phyloP scores from a whole-genome alignment of 1,140 invertebrate genomes.

The Caligus rogercresseyi region DNA sequence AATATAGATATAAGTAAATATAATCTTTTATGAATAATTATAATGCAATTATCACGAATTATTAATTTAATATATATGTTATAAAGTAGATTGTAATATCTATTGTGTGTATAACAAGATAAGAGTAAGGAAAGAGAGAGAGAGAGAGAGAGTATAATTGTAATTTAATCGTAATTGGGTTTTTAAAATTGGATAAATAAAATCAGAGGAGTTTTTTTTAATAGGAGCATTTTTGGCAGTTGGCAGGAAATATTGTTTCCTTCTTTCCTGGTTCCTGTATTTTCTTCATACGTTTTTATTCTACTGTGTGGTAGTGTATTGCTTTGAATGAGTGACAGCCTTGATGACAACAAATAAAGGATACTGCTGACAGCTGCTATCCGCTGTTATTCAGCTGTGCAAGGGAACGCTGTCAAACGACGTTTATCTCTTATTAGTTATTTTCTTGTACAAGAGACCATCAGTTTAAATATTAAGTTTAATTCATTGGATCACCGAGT shows the following conservation, averaged over 20 bases:
- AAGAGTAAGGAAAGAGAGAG: not conserved
- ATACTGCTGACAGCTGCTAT: not conserved
- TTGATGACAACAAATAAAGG: not conserved
- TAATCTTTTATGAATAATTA: not conserved
- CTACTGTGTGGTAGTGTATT: not conserved
- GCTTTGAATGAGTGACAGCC: not conserved
- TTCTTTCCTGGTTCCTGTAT: not conserved
- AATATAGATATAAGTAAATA: not conserved
- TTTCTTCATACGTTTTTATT: not conserved
- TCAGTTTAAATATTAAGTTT: too few relatives aligned
- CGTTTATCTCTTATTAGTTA: too few relatives aligned
- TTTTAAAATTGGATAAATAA: too few relatives aligned
- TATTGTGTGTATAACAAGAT: not conserved
- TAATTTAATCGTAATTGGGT: too few relatives aligned
- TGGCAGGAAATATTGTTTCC: not conserved
- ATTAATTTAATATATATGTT: not conserved
- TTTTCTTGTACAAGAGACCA: too few relatives aligned
- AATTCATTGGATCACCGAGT: too few relatives aligned
- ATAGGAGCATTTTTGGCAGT: not conserved
- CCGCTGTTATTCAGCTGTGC: not conserved
- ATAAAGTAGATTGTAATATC: not conserved
- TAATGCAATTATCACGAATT: not conserved
- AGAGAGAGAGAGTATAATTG: not conserved
- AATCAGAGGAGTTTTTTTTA: not conserved
- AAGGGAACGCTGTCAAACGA: not conserved